Conservation (phyloP, 2,888 invertebrate genomes). For the Lasiommata megera region DNA sequence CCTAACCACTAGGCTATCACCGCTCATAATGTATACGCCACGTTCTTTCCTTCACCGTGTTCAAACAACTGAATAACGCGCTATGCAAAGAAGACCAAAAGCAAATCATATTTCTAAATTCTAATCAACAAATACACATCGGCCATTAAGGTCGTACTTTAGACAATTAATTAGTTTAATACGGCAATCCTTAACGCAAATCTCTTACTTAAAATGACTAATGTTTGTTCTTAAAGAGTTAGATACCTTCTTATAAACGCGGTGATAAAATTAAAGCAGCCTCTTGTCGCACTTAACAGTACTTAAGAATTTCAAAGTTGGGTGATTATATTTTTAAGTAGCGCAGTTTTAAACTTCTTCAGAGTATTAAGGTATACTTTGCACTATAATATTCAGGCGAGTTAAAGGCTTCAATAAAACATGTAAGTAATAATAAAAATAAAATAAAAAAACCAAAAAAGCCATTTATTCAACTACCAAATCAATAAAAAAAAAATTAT, state of each 20-base stretch:
- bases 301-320: slow-evolving; percentile 51
- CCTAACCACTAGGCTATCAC: no score
- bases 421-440: background rate
- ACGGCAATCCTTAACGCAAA: slow-evolving; percentile 73
- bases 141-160: slow-evolving; percentile 67
- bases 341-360: slow-evolving; percentile 14
- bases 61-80: no score
- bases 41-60: no score
- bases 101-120: slow-evolving; percentile 15
- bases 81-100: background rate
- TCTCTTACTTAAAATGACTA: slow-evolving; percentile 73
- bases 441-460: no score
- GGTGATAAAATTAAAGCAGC: slow-evolving; percentile 68
- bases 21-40: no score
- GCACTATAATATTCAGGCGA: background rate
- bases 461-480: no score
- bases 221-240: slow-evolving; percentile 75
- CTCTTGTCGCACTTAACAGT: slow-evolving; percentile 54
- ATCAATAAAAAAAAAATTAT: no score
- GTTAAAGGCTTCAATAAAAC: background rate
- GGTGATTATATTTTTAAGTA: slow-evolving; percentile 43
- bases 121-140: slow-evolving; percentile 44
- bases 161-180: slow-evolving; percentile 78
- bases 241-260: slow-evolving; percentile 71
- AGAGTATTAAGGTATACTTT: background rate